Evolutionary conservation across 2,797 vertebrate species (phyloP).

Genomic region (Crax fasciolata): DNA sequence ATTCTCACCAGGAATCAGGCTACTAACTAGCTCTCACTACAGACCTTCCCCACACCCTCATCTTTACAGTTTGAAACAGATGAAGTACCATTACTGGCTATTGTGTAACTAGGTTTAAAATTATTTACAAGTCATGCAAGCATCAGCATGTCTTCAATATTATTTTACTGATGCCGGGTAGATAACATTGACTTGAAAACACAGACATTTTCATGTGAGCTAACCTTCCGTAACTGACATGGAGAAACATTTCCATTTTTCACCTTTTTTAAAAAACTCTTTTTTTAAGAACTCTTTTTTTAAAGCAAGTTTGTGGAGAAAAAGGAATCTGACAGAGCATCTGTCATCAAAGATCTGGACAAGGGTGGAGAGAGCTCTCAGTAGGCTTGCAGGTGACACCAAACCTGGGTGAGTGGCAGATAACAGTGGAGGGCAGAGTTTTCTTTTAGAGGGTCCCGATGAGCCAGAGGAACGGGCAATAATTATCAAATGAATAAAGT

Average conservation of each 20-base stretch:
- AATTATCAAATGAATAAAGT: not conserved
- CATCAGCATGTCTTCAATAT: not conserved
- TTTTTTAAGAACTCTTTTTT: not conserved
- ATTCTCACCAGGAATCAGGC: not conserved
- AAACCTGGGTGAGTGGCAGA: not conserved
- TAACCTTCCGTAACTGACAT: not conserved
- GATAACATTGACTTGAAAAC: not conserved
- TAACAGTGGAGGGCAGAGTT: not conserved
- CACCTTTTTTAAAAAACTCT: not conserved
- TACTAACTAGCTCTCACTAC: not conserved
- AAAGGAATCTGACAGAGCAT: not conserved
- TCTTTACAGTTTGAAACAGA: not conserved
- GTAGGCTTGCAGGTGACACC: not conserved
- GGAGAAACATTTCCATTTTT: not conserved
- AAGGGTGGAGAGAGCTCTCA: not conserved
- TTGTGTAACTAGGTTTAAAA: not conserved
- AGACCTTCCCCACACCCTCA: accelerated
- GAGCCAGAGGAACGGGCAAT: not conserved
- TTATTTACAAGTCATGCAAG: not conserved
- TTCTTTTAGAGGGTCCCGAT: not conserved
- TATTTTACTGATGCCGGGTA: constrained; percentile 24
- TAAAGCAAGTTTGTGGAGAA: not conserved
- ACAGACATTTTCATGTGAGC: not conserved
- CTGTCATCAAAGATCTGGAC: not conserved
- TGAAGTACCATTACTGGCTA: not conserved